Conservation (phyloP, 2,797 vertebrate species). For the Arnoldichthys spilopterus region DNA sequence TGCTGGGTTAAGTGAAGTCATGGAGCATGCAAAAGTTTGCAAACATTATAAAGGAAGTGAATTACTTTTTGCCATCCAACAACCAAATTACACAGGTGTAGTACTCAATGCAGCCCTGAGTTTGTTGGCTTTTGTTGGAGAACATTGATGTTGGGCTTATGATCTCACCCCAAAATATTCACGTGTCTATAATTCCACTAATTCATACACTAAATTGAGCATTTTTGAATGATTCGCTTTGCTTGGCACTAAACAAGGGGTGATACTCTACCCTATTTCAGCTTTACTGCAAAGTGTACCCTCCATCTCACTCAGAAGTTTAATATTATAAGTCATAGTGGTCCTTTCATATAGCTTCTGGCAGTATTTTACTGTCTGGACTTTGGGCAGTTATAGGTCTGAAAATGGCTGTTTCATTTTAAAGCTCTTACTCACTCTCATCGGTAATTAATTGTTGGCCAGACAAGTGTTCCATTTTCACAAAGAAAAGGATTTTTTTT, state of each 20-base stretch:
- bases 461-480: conserved; percentile 41
- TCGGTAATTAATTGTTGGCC: conserved; percentile 38
- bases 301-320: conserved; percentile 13
- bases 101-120: not conserved
- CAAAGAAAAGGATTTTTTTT: not conserved
- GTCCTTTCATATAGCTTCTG: conserved; percentile 9
- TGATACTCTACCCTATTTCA: not conserved
- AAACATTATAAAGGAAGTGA: not conserved
- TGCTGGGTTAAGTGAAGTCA: not conserved
- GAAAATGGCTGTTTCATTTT: conserved; percentile 35
- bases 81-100: not conserved
- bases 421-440: conserved; percentile 28
- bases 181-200: not conserved
- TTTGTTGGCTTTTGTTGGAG: not conserved
- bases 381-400: conserved; percentile 16
- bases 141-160: not conserved
- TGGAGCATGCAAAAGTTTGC: not conserved
- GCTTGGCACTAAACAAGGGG: not conserved
- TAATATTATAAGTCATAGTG: conserved; percentile 32
- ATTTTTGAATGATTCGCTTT: conserved; percentile 1
- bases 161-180: not conserved
- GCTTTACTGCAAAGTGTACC: not conserved
- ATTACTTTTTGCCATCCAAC: not conserved
- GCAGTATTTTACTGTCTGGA: conserved; percentile 38
- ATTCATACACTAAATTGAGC: not conserved